Base-by-base conservation (phyloP, 2,113 vertebrate species). In the Plectropomus leopardus region DNA sequence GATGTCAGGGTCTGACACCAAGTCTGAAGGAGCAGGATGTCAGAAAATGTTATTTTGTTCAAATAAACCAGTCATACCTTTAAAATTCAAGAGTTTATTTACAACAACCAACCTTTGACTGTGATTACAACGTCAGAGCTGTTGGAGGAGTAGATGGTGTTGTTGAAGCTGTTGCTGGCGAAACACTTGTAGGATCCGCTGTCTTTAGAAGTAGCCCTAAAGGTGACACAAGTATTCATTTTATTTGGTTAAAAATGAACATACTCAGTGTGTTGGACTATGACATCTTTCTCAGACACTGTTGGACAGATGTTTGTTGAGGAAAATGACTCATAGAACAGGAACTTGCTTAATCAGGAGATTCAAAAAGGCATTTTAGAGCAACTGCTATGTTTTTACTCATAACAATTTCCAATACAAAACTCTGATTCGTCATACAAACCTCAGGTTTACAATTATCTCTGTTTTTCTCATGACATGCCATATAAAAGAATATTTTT, bases 71-170 rank as follows among this genome's bases (percentile, higher is more conserved):
- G 14, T 30, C 21, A 47, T 1, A 48, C 2, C 17, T 44, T 1
- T 10, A 10, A 26, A 65, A 47, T 13, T 17, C 63, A 15, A 36
- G 23, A 36, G 47, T 54, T 23, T 23, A 11, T 48, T 17, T 4
- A 42, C 1, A 13, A 28, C 11, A 10, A 2, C 80, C n/a, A 19
- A 94, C 94, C 94, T 94, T 93, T 94, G 70, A 94, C 70, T 16
- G 32, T 87, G 72, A 95, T 86, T 3, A 16, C 0, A 3, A 78
- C 70, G 11, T 48, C 60, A 9, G 51, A 36, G 71, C 87, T 93
- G 28, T 42, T 72, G 59, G 79, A 0, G 21, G 2, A 44, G 59
- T 48, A 91, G 66, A 53, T 0, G 4, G 60, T 87, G 1, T 75
- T 4, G 23, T 90, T 91, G 54, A 82, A 80, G 13, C 13, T 0